Evolutionary conservation across 2,888 invertebrate species (phyloP), one percentile per base, ranked within the genome.

Genomic region (Trissolcus brochymenae): DNA sequence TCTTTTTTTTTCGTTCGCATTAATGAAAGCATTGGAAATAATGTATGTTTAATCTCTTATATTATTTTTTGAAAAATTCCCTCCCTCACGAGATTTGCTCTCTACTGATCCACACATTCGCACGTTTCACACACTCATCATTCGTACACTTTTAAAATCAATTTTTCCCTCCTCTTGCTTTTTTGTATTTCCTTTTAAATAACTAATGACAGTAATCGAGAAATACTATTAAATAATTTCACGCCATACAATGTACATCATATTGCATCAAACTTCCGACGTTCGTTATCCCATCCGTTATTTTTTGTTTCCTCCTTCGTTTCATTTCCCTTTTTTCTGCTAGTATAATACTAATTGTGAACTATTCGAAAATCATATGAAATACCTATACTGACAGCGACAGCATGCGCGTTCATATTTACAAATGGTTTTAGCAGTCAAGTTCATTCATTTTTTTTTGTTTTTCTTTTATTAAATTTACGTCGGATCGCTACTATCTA

Each of bases 361-460:
- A 83, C 84, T 81, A 65, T 72, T 77, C 78, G 80, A 84, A 16
- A 82, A 81, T 81, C 76, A 82, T 85, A 83, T 84, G 83, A 85
- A 85, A 86, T 84, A 84, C 81, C 79, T 84, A 83, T 83, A 81
- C 83, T 82, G 81, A 84, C 79, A 77, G 80, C 77, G 81, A 85
- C 82, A 82, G 81, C 83, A 84, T 84, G 83, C 82, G 84, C 82
- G 82, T 83, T 84, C 82, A 65, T 87, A 87, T 87, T 79, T 87
- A 87, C 87, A 87, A 64, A 35, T 35, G 83, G 83, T 51, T 46
- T 85, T 84, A 86, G 81, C 83, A 84, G 78, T 81, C 84, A 82
- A 81, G 82, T 78, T 35, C 35, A 35, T 6, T 9, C 35, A 35
- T 35, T 35, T 35, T 35, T 35, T 35, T 35, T 35, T 35, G 9